Evolutionary conservation across 2,797 vertebrate species (phyloP).

Genomic region (Dromococcyx pavoninus): DNA sequence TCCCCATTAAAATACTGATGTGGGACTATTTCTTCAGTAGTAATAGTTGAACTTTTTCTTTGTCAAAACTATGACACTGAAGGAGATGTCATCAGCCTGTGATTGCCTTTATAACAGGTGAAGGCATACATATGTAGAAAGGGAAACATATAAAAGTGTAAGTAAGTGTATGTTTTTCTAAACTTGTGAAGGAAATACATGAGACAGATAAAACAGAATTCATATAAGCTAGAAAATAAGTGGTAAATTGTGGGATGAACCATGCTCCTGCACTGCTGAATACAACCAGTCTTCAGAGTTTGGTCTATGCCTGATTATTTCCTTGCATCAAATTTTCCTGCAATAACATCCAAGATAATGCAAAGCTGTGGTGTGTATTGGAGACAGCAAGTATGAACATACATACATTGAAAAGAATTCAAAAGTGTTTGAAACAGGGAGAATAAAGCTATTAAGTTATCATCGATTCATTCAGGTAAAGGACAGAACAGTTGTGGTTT

Average conservation of each 20-base stretch:
- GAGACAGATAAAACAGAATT: not conserved
- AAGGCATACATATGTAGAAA: fast-evolving
- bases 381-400: not conserved
- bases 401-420: not conserved
- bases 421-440: not conserved
- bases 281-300: not conserved
- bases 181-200: not conserved
- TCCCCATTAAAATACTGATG: not conserved
- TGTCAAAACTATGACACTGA: not conserved
- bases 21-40: not conserved
- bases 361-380: not conserved
- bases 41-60: not conserved
- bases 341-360: not conserved
- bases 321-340: not conserved
- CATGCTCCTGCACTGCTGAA: not conserved
- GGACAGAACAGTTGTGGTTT: not conserved
- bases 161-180: not conserved
- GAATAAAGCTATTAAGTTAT: not conserved
- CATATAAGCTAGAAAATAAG: not conserved
- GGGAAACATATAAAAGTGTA: not conserved
- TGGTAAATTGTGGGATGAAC: not conserved
- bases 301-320: not conserved
- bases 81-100: not conserved
- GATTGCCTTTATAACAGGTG: fast-evolving
- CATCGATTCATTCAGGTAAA: not conserved